Evolutionary conservation across 2,888 invertebrate species (phyloP), one percentile per base, ranked within the genome.

Genomic region (Lutraria lutraria): DNA sequence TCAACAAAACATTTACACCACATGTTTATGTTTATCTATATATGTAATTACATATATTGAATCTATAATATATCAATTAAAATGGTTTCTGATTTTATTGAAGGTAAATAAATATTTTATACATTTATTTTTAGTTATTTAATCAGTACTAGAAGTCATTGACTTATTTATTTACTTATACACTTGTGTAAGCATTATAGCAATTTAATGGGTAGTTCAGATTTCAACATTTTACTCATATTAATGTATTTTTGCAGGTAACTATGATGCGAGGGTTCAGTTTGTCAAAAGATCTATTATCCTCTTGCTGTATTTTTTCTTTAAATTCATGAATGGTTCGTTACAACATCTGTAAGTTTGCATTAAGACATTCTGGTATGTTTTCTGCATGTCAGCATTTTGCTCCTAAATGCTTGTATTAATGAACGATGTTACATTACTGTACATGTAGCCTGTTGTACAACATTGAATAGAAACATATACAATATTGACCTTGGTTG

Each of bases 61-160:
- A 31, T 76, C 34, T 31, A 16, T 31, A 31, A 76, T 31, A 31
- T 34, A 76, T 31, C 31, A 76, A 76, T 34, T 25, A 76, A 76
- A 34, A 13, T 15, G 34, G 29, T 76, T 76, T 31, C 16, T 72
- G 72, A 29, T 31, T 76, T 31, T 76, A 31, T 76, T 19, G 31
- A 31, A 16, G 76, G 76, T 76, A 31, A 34, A 76, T 19, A 16
- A 31, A 76, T 76, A 31, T 76, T 31, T 31, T 76, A 31, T 76
- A 16, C 31, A 16, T 76, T 16, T 76, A 76, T 34, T 31, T 43
- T 76, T 76, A 31, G 31, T 76, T 76, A 76, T 31, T 16, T 76
- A 76, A 76, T 76, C 76, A 76, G 31, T 34, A 76, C 31, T 76
- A 31, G 31, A 76, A 31, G 76, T 76, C 76, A 76, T 76, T 76